Evolutionary conservation across 1,140 invertebrate genomes (phyloP).

Genomic region (Magallana angulata): DNA sequence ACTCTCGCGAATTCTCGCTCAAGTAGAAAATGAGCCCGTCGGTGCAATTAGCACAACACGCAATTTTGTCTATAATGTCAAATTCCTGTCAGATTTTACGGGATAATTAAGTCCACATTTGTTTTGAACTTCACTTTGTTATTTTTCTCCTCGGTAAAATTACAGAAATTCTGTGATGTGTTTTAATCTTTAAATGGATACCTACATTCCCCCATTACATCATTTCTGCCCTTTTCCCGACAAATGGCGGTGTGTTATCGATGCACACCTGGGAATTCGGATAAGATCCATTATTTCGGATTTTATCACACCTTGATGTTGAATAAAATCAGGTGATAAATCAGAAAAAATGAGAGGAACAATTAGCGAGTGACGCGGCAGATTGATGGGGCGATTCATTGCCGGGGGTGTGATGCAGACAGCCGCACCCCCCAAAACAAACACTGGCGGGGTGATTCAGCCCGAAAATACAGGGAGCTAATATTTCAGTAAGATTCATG

Average conservation of each 20-base stretch:
- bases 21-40: background rate
- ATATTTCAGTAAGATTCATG: too few species aligned
- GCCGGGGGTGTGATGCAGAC: background rate
- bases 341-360: conserved; percentile 2
- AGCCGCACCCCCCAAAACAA: background rate
- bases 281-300: background rate
- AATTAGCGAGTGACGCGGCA: background rate
- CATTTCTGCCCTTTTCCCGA: background rate
- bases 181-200: conserved; percentile 37
- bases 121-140: conserved; percentile 5
- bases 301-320: conserved; percentile 21
- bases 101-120: background rate
- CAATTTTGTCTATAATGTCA: background rate
- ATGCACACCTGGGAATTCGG: background rate
- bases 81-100: background rate
- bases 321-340: conserved; percentile 31
- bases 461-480: too few species aligned
- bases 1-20: background rate
- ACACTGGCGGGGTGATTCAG: background rate
- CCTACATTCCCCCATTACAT: background rate
- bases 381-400: background rate
- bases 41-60: background rate
- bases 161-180: background rate
- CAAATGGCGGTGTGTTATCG: background rate
- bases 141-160: background rate